These are phyloP conservation scores for Urocitellus parryii DNA, from an alignment of 2,113 vertebrate species.

Conservation along the genomic window DNA sequence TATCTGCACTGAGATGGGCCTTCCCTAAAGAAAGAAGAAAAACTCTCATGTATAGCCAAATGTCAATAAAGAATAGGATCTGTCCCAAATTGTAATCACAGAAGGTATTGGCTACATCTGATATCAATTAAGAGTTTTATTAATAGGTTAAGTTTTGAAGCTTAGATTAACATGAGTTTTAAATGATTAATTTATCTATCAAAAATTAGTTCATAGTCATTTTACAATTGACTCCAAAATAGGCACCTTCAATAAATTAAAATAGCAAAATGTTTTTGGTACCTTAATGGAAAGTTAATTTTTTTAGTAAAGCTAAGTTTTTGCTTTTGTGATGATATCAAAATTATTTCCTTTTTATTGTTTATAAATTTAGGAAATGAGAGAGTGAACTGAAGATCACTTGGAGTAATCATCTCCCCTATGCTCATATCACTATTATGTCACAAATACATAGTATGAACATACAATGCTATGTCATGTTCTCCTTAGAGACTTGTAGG, in stretches of 20 bases:
- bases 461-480: accelerated
- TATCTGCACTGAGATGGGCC: conserved; percentile 71
- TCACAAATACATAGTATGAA: not conserved
- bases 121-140: conserved; percentile 84
- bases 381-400: not conserved
- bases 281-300: not conserved
- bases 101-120: conserved; percentile 75
- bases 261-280: not conserved
- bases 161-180: conserved; percentile 84
- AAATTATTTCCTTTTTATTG: not conserved
- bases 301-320: not conserved
- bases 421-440: not conserved
- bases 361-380: not conserved
- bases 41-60: conserved; percentile 19
- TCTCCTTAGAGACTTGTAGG: not conserved
- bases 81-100: conserved; percentile 78
- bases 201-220: conserved; percentile 77
- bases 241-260: conserved; percentile 63
- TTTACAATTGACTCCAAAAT: conserved; percentile 71
- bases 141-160: conserved; percentile 83
- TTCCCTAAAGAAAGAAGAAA: conserved; percentile 39
- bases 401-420: not conserved
- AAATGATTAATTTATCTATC: conserved; percentile 86
- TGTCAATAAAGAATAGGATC: conserved; percentile 83
- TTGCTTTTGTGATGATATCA: not conserved